These are phyloP conservation scores for Rhadina sibilatrix DNA, from an alignment of 2,113 vertebrate species.

Conservation along the genomic window DNA sequence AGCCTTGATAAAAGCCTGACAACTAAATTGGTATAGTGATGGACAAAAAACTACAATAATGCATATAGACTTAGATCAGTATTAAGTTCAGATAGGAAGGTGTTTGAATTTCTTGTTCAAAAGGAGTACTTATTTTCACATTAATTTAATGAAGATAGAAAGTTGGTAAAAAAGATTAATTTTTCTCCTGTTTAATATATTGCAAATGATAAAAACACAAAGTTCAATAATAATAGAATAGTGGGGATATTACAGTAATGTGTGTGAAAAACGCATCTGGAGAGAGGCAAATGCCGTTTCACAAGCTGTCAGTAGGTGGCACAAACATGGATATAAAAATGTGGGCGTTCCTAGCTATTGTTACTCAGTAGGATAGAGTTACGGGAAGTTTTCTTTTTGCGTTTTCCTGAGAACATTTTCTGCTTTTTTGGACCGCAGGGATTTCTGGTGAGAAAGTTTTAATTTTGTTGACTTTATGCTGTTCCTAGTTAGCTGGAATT, in stretches of 20 bases:
- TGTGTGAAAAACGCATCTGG: neutral
- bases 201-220: neutral
- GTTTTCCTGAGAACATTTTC: neutral
- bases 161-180: neutral
- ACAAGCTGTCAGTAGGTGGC: constrained; percentile 25
- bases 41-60: neutral
- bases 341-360: neutral
- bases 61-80: neutral
- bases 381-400: constrained; percentile 4
- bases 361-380: neutral
- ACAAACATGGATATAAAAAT: neutral
- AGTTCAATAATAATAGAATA: neutral
- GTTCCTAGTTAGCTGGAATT: neutral
- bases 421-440: neutral
- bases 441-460: constrained; percentile 32
- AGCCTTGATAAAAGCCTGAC: neutral
- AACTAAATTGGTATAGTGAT: neutral
- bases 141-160: neutral
- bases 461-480: neutral
- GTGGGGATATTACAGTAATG: neutral
- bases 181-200: neutral
- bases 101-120: neutral
- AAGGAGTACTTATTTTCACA: neutral
- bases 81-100: neutral
- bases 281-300: neutral